phyloP scores from a whole-genome alignment of 1,140 invertebrate species.

The Sitophilus oryzae region DNA sequence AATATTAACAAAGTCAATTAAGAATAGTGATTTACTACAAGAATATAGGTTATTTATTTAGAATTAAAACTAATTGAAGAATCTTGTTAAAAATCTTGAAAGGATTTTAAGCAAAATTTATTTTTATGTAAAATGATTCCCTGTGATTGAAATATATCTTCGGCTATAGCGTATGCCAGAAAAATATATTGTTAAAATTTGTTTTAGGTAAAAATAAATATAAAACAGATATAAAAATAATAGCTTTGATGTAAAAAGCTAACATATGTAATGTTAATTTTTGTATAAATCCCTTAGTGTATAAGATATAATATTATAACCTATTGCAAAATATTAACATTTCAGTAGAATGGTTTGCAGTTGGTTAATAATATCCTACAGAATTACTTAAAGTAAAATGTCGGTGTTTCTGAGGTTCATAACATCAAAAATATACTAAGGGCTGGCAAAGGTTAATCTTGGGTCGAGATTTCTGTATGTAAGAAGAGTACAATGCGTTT shows the following conservation, averaged over 20 bases:
- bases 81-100: background rate
- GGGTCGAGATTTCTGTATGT: too few species aligned
- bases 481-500: too few species aligned
- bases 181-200: slow-evolving; percentile 22
- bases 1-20: too few species aligned
- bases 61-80: background rate
- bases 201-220: background rate
- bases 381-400: too few species aligned
- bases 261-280: background rate
- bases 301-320: too few species aligned
- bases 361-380: too few species aligned
- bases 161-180: slow-evolving; percentile 18
- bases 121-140: slow-evolving; percentile 33
- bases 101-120: slow-evolving; percentile 6
- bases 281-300: background rate
- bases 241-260: background rate
- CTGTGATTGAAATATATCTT: slow-evolving; percentile 35
- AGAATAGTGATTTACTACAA: too few species aligned
- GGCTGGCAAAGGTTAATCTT: too few species aligned
- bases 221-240: background rate
- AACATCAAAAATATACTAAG: too few species aligned
- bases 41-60: background rate
- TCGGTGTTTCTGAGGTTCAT: too few species aligned
- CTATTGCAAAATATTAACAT: too few species aligned
- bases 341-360: too few species aligned